Conservation (phyloP, 2,888 invertebrate genomes). For the Cantharis nigra region DNA sequence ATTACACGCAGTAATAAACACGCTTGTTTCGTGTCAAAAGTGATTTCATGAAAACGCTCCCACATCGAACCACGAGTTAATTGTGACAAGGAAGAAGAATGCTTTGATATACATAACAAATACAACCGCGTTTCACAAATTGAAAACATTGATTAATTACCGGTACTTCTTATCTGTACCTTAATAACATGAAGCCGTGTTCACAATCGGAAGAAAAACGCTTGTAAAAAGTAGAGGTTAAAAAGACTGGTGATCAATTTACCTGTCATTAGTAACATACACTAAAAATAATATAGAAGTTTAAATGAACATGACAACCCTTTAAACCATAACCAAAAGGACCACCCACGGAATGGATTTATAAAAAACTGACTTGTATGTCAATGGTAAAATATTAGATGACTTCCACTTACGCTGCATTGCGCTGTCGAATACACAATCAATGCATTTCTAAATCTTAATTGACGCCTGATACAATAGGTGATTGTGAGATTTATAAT, state of each 20-base stretch:
- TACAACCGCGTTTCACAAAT: background rate
- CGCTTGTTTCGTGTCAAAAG: slow-evolving; percentile 1
- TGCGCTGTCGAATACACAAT: background rate
- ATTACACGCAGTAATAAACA: slow-evolving; percentile 9
- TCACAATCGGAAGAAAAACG: background rate
- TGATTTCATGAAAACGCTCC: background rate
- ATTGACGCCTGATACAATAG: background rate
- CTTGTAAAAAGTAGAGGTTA: background rate
- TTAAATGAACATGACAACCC: slow-evolving; percentile 19
- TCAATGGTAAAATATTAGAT: slow-evolving; percentile 24
- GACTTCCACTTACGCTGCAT: slow-evolving; percentile 4
- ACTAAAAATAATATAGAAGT: slow-evolving; percentile 8
- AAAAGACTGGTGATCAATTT: slow-evolving; percentile 16
- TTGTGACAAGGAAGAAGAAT: background rate
- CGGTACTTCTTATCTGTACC: background rate
- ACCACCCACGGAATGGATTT: slow-evolving; percentile 22
- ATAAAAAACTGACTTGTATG: slow-evolving; percentile 5
- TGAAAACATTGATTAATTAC: background rate
- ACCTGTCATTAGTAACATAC: slow-evolving; percentile 12
- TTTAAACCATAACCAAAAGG: slow-evolving; percentile 21
- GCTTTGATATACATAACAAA: background rate
- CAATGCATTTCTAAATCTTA: background rate
- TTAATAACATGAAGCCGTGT: background rate
- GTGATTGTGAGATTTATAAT: background rate
- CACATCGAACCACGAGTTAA: background rate